Conservation (phyloP, 2,113 vertebrate species). For the Etheostoma spectabile region DNA sequence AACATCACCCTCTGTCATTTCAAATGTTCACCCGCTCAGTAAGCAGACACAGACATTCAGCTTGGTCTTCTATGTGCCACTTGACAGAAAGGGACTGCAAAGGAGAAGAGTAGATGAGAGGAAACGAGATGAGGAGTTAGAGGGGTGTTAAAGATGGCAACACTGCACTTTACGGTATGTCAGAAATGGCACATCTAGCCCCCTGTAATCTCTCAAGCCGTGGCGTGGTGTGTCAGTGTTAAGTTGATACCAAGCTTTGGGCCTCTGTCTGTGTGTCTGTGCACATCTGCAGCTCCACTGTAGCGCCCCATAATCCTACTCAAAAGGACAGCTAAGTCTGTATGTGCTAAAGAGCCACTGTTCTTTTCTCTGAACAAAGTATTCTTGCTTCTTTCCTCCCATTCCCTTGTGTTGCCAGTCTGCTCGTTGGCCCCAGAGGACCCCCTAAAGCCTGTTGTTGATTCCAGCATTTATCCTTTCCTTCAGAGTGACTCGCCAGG, state of each 20-base stretch:
- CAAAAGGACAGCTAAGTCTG: slow-evolving; percentile 64
- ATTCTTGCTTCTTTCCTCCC: slow-evolving; percentile 41
- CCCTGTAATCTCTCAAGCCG: slow-evolving; percentile 68
- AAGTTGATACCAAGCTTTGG: slow-evolving; percentile 74
- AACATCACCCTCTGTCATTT: slow-evolving; percentile 80
- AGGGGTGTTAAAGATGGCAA: slow-evolving; percentile 64
- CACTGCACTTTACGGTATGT: slow-evolving; percentile 70
- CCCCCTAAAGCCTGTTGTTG: slow-evolving; percentile 52
- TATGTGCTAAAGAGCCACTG: slow-evolving; percentile 57
- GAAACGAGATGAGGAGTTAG: slow-evolving; percentile 60
- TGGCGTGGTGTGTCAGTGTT: slow-evolving; percentile 67
- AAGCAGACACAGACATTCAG: slow-evolving; percentile 69
- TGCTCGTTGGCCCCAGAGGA: slow-evolving; percentile 43
- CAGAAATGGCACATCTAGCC: slow-evolving; percentile 63
- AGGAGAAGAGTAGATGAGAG: slow-evolving; percentile 66
- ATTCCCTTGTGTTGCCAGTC: slow-evolving; percentile 39
- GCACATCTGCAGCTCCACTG: slow-evolving; percentile 58
- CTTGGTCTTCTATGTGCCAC: slow-evolving; percentile 57
- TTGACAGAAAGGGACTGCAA: slow-evolving; percentile 63
- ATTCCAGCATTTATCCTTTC: slow-evolving; percentile 61
- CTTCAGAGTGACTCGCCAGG: slow-evolving; percentile 36
- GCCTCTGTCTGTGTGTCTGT: slow-evolving; percentile 54
- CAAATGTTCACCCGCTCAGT: slow-evolving; percentile 81
- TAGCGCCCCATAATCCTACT: slow-evolving; percentile 68
- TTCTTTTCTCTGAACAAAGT: slow-evolving; percentile 48